Conservation (phyloP, 2,797 vertebrate species). For the Nasua narica region DNA sequence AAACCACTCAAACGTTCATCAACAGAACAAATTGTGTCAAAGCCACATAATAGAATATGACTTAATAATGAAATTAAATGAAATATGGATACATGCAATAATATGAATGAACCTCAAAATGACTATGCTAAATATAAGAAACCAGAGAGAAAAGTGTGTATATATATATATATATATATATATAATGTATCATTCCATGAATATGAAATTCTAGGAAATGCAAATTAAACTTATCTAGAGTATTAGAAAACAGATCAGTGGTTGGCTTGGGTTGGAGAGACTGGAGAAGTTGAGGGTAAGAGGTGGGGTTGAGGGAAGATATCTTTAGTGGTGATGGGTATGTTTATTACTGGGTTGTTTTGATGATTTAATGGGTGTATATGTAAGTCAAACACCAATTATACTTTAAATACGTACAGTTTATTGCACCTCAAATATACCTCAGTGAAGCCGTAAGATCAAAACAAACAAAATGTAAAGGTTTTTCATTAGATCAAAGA, state of each 20-base stretch:
- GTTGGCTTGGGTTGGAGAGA: not conserved
- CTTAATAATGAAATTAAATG: not conserved
- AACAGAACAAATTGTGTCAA: not conserved
- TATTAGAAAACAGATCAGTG: not conserved
- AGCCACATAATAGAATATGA: not conserved
- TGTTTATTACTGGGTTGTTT: not conserved
- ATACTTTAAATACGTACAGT: not conserved
- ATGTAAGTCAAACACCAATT: not conserved
- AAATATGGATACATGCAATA: not conserved
- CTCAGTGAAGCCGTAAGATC: not conserved
- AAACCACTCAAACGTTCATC: not conserved
- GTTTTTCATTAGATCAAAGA: not conserved
- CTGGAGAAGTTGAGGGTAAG: not conserved
- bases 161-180: too few species aligned
- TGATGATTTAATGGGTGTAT: not conserved
- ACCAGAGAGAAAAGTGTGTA: not conserved
- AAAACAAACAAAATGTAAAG: not conserved
- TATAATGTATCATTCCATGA: not conserved
- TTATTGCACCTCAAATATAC: not conserved
- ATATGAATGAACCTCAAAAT: not conserved
- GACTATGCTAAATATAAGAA: not conserved
- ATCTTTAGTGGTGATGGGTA: not conserved
- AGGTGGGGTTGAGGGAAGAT: not conserved
- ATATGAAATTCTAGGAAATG: not conserved
- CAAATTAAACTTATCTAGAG: not conserved